Evolutionary conservation across 2,113 vertebrate genomes (phyloP).

Genomic region (Phyllostomus hastatus): DNA sequence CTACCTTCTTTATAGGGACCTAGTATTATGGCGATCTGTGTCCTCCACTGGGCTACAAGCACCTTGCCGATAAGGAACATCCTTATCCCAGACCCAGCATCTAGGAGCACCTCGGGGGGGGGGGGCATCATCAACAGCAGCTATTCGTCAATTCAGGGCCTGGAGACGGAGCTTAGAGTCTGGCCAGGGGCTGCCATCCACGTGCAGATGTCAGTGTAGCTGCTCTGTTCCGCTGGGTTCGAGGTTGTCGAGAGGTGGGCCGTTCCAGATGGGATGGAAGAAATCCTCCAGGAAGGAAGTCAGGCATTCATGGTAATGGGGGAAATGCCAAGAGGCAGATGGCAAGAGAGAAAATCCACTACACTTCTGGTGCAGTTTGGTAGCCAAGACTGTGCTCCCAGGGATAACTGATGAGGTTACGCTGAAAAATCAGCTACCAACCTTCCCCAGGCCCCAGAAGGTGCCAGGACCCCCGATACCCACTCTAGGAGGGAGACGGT

Average conservation of each 20-base stretch:
- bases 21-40: background rate
- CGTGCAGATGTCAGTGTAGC: background rate
- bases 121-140: background rate
- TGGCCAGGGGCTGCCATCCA: background rate
- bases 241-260: background rate
- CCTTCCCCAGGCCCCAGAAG: background rate
- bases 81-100: background rate
- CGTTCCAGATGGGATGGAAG: background rate
- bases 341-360: conserved; percentile 7
- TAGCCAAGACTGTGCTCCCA: conserved; percentile 17
- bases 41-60: background rate
- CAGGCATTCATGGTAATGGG: background rate
- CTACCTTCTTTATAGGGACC: background rate
- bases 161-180: background rate
- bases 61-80: background rate
- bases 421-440: background rate
- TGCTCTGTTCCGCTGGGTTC: background rate
- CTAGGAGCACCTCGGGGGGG: background rate
- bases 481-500: background rate
- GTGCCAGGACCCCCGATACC: background rate
- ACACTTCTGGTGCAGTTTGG: background rate
- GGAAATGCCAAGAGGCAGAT: conserved; percentile 14
- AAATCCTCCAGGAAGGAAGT: conserved; percentile 21
- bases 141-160: background rate
- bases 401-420: background rate